Evolutionary conservation across 1,140 invertebrate genomes (phyloP), one percentile per base, ranked within the genome.

Genomic region (Drosophila melanica): DNA sequence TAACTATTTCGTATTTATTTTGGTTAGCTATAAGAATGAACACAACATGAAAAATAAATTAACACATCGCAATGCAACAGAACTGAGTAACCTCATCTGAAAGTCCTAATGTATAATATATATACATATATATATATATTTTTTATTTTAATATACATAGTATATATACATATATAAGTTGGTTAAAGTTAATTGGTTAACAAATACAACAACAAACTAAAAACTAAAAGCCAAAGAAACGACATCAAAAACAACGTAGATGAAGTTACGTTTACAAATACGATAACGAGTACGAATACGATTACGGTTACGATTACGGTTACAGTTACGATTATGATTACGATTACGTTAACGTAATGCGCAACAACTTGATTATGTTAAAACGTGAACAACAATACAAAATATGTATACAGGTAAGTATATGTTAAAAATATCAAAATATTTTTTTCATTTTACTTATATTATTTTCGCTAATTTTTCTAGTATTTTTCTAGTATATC

Each of bases 381-480:
- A 77, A 81, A 75, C 65, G 55, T 86, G 75, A 87, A 86, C 84
- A 86, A 82, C 79, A 86, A 82, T 87, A 87, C 71, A 86, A 82
- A 66, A 71, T 67, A 80, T 73, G 65, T 76, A 72, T 70, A 68
- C 79, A 27, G 42, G 27, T 63, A 45, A 50, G 58, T 69, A 77
- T 60, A 50, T 75, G 39, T 69, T 54, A 41, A 53, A 54, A 44
- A 63, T 45, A 53, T 65, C n/a, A n/a, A n/a, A n/a, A 33, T 55
- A 14, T 44, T 33, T 33, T 39, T 27, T 47, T 51, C 48, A 30
- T 54, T 11, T 54, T 30, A 35, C 55, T 27, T 33, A 58, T 60
- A 58, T 60, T 55, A 75, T 48, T 66, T 53, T 20, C 20, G n/a
- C 23, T 30, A 18, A 30, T 16, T 6, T 44, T 18, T 35, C 23